phyloP scores from a whole-genome alignment of 2,113 vertebrate genomes.

The Malurus elegans region DNA sequence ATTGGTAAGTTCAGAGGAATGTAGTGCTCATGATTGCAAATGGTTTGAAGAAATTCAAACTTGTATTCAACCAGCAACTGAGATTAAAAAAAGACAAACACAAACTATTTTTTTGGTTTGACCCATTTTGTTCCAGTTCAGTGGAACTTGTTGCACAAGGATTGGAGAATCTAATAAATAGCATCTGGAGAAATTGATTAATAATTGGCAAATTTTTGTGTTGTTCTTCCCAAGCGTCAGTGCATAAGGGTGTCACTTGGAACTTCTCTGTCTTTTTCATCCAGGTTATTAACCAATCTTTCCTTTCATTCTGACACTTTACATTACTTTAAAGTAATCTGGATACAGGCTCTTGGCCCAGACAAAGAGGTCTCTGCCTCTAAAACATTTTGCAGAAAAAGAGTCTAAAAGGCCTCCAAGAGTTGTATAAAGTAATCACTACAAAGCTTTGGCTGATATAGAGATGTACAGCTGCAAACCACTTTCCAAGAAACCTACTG shows the following conservation, averaged over 20 bases:
- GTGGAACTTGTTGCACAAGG: not conserved
- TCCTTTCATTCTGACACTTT: not conserved
- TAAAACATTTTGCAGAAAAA: not conserved
- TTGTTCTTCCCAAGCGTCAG: not conserved
- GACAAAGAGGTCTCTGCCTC: not conserved
- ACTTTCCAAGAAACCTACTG: not conserved
- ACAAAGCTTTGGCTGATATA: not conserved
- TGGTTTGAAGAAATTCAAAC: slow-evolving; percentile 92
- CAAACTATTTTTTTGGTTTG: not conserved
- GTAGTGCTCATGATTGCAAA: slow-evolving; percentile 96
- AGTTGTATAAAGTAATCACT: not conserved
- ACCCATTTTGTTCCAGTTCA: not conserved
- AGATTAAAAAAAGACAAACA: not conserved
- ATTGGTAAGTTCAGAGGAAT: slow-evolving; percentile 96
- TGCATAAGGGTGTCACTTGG: not conserved
- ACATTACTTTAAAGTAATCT: not conserved
- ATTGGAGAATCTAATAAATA: not conserved
- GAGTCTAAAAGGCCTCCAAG: not conserved
- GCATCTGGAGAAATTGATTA: not conserved
- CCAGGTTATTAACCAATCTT: not conserved
- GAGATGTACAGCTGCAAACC: not conserved
- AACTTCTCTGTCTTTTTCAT: not conserved
- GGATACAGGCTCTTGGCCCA: not conserved
- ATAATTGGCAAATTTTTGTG: not conserved
- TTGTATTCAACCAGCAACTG: slow-evolving; percentile 93